Conservation (phyloP, 1,140 invertebrate genomes). For the Ylistrum balloti region DNA sequence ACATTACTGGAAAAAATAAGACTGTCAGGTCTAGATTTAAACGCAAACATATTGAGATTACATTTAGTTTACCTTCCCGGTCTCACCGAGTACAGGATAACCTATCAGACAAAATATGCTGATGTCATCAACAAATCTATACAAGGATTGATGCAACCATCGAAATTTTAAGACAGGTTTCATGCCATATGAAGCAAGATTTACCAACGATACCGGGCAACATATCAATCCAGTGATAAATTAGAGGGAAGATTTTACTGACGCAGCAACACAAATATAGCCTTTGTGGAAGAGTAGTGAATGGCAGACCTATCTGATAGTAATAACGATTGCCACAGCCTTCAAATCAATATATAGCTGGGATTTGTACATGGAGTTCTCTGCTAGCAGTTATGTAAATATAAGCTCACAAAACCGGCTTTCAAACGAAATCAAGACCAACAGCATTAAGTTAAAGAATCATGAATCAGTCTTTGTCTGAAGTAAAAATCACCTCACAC, state of each 20-base stretch:
- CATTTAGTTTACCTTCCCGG: neutral
- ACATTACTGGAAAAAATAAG: too few species aligned
- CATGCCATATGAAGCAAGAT: neutral
- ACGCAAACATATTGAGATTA: too few species aligned
- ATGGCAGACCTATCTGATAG: neutral
- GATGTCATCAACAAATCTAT: neutral
- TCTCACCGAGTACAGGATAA: neutral
- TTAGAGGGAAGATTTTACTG: neutral
- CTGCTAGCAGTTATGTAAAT: conserved; percentile 17
- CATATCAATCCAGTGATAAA: neutral
- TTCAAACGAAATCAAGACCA: neutral
- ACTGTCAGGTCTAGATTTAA: too few species aligned
- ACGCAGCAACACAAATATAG: neutral
- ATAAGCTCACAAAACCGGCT: neutral
- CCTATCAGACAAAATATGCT: neutral
- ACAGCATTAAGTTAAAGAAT: neutral
- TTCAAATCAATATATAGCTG: conserved; percentile 10
- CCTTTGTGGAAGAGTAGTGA: neutral
- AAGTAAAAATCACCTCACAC: too few species aligned
- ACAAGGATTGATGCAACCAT: neutral
- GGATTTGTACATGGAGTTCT: neutral
- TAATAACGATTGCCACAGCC: neutral
- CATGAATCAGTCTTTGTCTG: too few species aligned
- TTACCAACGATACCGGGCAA: neutral
- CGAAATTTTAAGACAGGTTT: neutral